Percentiles rank a stretch among this genome's conserved stretches.
Conservation (phyloP, 1,140 invertebrate genomes). For the Trissolcus basalis region DNA sequence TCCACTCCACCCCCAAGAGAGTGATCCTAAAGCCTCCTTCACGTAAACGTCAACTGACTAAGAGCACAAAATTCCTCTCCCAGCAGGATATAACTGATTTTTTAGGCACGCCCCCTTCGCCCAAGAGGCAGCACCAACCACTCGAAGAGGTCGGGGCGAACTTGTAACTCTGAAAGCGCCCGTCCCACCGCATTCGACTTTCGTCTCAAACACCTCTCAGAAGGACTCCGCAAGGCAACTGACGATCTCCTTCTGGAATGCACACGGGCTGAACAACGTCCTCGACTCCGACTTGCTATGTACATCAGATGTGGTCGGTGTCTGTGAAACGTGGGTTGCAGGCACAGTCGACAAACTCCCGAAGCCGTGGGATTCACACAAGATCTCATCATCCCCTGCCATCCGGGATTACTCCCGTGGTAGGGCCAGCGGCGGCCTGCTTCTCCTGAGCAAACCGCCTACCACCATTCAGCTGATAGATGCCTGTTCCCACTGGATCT, state of each 20-base stretch:
- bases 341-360: not conserved
- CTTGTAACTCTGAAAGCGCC: too few species aligned
- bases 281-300: not conserved
- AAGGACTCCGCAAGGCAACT: too few species aligned
- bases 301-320: conserved; percentile 1
- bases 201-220: too few species aligned
- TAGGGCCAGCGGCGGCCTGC: conserved; percentile 6
- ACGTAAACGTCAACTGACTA: too few species aligned
- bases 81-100: too few species aligned
- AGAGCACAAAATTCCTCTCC: too few species aligned
- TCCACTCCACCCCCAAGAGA: too few species aligned
- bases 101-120: too few species aligned
- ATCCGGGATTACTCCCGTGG: not conserved
- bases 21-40: too few species aligned
- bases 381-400: not conserved
- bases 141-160: too few species aligned
- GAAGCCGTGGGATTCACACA: not conserved
- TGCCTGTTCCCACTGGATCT: conserved; percentile 1
- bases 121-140: too few species aligned
- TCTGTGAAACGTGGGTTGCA: conserved; percentile 6
- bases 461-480: not conserved
- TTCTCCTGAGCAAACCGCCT: not conserved
- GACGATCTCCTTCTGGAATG: conserved; percentile 4
- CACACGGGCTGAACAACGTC: not conserved
- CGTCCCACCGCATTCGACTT: too few species aligned